These are phyloP conservation scores for Odontophorus gujanensis DNA, from an alignment of 2,113 vertebrate species.

Conservation along the genomic window DNA sequence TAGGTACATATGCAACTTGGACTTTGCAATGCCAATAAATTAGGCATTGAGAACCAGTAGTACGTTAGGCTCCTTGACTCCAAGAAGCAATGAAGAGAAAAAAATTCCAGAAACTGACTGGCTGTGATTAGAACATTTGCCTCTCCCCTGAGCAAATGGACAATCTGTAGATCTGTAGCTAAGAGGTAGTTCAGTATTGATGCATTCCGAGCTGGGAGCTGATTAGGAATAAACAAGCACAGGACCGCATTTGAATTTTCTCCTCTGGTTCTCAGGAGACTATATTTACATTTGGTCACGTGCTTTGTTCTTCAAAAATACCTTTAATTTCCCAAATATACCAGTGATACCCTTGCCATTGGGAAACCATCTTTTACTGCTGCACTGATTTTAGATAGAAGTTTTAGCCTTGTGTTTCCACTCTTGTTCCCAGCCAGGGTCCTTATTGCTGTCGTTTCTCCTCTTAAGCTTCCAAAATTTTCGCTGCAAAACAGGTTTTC, in stretches of 20 bases:
- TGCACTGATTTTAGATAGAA: background rate
- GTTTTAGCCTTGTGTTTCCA: background rate
- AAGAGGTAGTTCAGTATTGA: background rate
- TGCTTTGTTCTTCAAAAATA: background rate
- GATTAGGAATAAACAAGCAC: background rate
- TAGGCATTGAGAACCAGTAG: background rate
- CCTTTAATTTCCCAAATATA: background rate
- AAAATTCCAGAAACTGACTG: background rate
- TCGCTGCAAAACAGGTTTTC: background rate
- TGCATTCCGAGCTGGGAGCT: background rate
- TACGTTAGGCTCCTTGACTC: background rate
- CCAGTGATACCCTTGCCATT: background rate
- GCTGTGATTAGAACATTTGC: background rate
- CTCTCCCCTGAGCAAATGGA: background rate
- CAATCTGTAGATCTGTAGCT: background rate
- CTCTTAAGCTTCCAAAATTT: background rate
- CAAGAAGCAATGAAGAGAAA: background rate
- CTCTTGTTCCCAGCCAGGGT: background rate
- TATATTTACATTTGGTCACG: background rate
- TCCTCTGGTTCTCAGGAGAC: background rate
- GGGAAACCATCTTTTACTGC: background rate
- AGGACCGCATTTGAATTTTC: background rate
- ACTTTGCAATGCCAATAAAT: constrained; percentile 3
- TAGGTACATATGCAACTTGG: background rate
- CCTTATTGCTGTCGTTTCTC: background rate